phyloP scores from a whole-genome alignment of 2,888 invertebrate genomes.

The Palloptera scutellata region DNA sequence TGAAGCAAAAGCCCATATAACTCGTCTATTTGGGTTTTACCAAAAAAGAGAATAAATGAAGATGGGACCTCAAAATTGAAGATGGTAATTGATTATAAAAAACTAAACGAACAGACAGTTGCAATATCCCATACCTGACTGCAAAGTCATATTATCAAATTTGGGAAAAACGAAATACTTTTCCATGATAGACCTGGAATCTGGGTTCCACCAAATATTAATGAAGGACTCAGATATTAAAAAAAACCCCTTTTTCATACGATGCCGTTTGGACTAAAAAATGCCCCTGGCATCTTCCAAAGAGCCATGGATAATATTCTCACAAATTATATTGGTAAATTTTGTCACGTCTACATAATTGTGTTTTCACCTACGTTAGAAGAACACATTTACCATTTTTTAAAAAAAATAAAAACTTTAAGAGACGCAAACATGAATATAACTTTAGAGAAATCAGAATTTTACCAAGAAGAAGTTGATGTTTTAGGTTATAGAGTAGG shows the following conservation, averaged over 20 bases:
- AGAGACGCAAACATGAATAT: too few species aligned
- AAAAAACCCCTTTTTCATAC: neutral
- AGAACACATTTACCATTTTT: neutral
- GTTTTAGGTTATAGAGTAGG: slow-evolving; percentile 7
- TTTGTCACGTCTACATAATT: slow-evolving; percentile 6
- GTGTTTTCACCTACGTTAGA: neutral
- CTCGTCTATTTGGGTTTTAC: too few species aligned
- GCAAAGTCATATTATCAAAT: slow-evolving; percentile 3
- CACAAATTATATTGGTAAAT: neutral
- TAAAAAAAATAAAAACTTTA: too few species aligned
- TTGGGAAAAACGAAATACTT: neutral
- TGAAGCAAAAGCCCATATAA: slow-evolving; percentile 25
- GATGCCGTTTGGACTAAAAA: too few species aligned
- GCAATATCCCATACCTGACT: neutral
- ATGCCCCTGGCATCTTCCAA: slow-evolving; percentile 6
- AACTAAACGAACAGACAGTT: slow-evolving; percentile 1
- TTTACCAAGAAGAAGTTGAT: slow-evolving; percentile 1
- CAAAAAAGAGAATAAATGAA: slow-evolving; percentile 26
- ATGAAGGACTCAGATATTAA: slow-evolving; percentile 12
- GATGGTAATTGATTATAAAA: slow-evolving; percentile 30
- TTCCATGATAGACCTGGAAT: neutral
- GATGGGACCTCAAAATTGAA: slow-evolving; percentile 24
- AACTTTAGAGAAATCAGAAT: slow-evolving; percentile 20
- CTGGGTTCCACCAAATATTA: slow-evolving; percentile 8
- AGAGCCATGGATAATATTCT: slow-evolving; percentile 7